phyloP scores from a whole-genome alignment of 2,113 vertebrate genomes.

The Mastomys natalensis region DNA sequence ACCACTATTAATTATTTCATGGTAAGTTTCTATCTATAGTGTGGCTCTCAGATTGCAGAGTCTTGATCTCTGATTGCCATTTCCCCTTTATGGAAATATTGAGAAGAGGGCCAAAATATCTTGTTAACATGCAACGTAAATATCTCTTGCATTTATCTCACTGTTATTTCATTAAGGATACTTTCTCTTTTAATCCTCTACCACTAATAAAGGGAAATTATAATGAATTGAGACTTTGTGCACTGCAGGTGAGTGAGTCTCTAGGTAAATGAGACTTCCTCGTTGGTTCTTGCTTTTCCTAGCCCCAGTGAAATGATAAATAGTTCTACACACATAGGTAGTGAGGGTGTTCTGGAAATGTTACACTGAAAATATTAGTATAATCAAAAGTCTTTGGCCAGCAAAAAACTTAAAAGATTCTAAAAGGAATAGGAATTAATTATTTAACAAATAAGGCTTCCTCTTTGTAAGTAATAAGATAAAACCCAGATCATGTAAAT shows the following conservation, averaged over 20 bases:
- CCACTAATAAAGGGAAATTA: neutral
- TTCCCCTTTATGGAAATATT: neutral
- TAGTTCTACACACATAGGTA: neutral
- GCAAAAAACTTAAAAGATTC: neutral
- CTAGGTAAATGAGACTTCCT: neutral
- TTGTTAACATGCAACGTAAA: neutral
- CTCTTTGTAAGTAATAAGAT: slow-evolving; percentile 61
- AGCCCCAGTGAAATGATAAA: neutral
- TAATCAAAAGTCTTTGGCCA: neutral
- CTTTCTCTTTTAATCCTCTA: too few species aligned
- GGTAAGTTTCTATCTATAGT: neutral
- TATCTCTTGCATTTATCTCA: neutral
- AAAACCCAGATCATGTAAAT: slow-evolving; percentile 70
- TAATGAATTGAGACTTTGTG: neutral
- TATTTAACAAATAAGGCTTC: slow-evolving; percentile 55
- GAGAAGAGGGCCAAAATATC: neutral
- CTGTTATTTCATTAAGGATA: slow-evolving; percentile 1
- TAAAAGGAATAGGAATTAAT: slow-evolving; percentile 59
- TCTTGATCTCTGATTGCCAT: neutral
- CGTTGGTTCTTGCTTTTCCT: neutral
- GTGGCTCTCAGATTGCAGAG: neutral
- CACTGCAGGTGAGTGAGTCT: neutral
- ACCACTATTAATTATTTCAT: neutral
- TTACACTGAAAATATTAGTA: neutral
- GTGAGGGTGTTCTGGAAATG: neutral